Conservation (phyloP, 2,797 vertebrate genomes). For the Graptemys geographica region DNA sequence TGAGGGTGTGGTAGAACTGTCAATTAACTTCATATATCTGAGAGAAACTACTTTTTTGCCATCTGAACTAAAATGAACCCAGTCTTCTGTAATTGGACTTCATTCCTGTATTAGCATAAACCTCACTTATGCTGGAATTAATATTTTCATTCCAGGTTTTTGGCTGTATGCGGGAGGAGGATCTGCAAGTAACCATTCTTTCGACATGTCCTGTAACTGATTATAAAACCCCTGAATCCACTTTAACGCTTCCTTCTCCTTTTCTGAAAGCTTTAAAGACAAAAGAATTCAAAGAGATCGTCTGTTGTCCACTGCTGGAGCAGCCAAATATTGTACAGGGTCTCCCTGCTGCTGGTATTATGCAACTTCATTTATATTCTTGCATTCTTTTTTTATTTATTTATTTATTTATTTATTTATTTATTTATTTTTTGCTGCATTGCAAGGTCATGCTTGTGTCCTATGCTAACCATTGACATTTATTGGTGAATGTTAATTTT, state of each 20-base stretch:
- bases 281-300: conserved; percentile 72
- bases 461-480: background rate
- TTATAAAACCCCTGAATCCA: conserved; percentile 89
- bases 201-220: conserved; percentile 90
- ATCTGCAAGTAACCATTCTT: conserved; percentile 88
- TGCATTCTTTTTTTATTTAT: background rate
- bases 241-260: conserved; percentile 82
- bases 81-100: background rate
- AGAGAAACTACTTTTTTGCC: background rate
- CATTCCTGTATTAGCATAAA: background rate
- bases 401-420: too few relatives aligned
- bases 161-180: conserved; percentile 82
- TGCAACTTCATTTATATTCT: background rate
- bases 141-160: conserved; percentile 85
- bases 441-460: background rate
- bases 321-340: conserved; percentile 93
- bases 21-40: background rate
- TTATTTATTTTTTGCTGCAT: background rate
- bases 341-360: conserved; percentile 92
- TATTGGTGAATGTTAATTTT: background rate
- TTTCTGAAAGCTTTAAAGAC: conserved; percentile 93
- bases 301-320: conserved; percentile 87
- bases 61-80: background rate
- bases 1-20: background rate
- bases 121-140: background rate